Base-by-base conservation (phyloP, 2,888 invertebrate species). In the Monochamus alternatus region DNA sequence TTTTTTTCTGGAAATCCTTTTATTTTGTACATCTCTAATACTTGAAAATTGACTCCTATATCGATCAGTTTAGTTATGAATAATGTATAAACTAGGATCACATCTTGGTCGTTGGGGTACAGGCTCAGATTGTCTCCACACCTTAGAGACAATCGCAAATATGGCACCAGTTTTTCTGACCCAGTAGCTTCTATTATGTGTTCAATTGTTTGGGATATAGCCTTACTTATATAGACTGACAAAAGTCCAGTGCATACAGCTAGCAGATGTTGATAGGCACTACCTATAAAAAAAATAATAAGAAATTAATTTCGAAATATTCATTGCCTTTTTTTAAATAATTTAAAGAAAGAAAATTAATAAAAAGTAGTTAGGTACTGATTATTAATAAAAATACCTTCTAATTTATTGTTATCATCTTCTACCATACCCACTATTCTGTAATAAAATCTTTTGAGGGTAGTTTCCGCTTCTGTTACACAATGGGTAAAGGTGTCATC, bases 131-230 rank as follows among this genome's bases (percentile, higher is more conserved):
- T 82, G 0, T 83, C 81, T 44, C 82, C 76, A 67, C 84, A 85
- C 52, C 78, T 80, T 43, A 86, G 78, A 3, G 84, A 84, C 7
- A 95, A 85, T 76, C 91, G 91, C 64, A 95, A 87, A 83, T 92
- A 91, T 0, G 95, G 94, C 67, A 93, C 91, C 58, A 88, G 87
- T 5, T 91, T 88, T 1, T 91, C 89, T 79, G 91, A 87, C 72
- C 90, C 89, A 9, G 94, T 90, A 7, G 91, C 87, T 0, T 91
- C 89, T 75, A 93, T 90, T 7, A 95, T 88, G 78, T 92, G 90
- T 60, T 92, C 89, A 63, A 95, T 92, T 7, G 95, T 94, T 70
- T 91, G 89, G 67, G 93, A 91, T 90, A 95, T 93, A 47, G 93
- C 85, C 82, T 93, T 92, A 81, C 93, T 92, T 81, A 95, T 91